phyloP scores from a whole-genome alignment of 2,888 invertebrate species.

The Margaritifera margaritifera region DNA sequence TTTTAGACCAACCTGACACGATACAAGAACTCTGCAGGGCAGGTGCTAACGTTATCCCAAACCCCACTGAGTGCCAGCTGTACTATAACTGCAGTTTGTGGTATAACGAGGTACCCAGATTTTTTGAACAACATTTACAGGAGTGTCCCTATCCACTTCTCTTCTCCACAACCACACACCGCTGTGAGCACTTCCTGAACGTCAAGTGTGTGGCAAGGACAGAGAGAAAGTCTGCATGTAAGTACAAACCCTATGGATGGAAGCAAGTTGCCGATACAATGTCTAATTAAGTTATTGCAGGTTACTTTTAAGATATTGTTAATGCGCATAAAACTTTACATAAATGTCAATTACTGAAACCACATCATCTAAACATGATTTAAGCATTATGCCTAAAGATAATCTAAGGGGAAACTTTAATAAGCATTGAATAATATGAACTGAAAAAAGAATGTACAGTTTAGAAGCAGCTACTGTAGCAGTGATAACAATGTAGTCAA shows the following conservation, averaged over 20 bases:
- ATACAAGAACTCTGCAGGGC: slow-evolving; percentile 31
- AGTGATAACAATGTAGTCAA: too few relatives aligned
- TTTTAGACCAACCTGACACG: slow-evolving; percentile 1
- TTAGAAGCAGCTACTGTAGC: too few relatives aligned
- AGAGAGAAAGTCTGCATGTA: slow-evolving; percentile 37
- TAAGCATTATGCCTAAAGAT: too few relatives aligned
- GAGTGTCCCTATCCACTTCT: slow-evolving; percentile 59
- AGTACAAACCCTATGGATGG: slow-evolving; percentile 4
- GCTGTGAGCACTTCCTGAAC: slow-evolving; percentile 54
- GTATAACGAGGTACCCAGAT: slow-evolving; percentile 25
- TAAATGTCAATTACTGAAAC: too few relatives aligned
- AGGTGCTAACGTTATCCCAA: slow-evolving; percentile 33
- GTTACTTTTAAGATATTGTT: too few relatives aligned
- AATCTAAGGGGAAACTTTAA: too few relatives aligned
- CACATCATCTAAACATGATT: too few relatives aligned
- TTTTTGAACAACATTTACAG: slow-evolving; percentile 39
- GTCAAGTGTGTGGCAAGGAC: slow-evolving; percentile 50
- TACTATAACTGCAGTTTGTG: slow-evolving; percentile 56
- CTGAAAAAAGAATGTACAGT: too few relatives aligned
- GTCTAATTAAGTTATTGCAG: too few relatives aligned
- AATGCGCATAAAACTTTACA: too few relatives aligned
- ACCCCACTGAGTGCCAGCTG: slow-evolving; percentile 57
- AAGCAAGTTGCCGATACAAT: too few relatives aligned
- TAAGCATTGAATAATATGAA: too few relatives aligned
- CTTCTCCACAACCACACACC: slow-evolving; percentile 44